Percentiles rank a stretch among this genome's conserved stretches.
Conservation (phyloP, 2,797 vertebrate genomes). For the Catamblyrhynchus diadema region DNA sequence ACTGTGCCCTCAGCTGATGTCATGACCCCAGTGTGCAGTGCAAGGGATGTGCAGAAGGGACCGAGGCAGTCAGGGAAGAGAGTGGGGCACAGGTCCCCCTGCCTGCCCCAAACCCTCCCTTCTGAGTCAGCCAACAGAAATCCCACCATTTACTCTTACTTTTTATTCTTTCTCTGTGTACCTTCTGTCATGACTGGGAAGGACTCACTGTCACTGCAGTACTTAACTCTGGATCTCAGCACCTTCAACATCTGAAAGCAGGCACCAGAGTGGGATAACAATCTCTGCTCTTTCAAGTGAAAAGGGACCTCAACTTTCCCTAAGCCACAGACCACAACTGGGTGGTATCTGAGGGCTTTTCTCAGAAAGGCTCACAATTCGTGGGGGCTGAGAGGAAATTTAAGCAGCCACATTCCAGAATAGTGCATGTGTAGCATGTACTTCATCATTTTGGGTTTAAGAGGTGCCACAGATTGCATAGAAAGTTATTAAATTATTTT, state of each 20-base stretch:
- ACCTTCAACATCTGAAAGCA: neutral
- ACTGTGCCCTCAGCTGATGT: neutral
- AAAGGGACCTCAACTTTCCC: neutral
- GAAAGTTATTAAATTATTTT: conserved; percentile 63
- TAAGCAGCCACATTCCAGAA: conserved; percentile 12
- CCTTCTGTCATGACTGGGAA: neutral
- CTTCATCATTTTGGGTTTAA: conserved; percentile 49
- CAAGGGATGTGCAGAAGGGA: neutral
- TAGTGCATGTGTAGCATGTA: neutral
- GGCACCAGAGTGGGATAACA: fast-evolving
- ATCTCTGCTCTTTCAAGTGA: neutral
- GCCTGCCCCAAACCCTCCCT: neutral
- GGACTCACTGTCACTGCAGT: neutral
- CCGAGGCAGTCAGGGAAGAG: neutral
- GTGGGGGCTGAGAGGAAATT: neutral
- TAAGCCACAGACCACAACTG: neutral
- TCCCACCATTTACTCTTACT: neutral
- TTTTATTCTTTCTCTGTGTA: neutral
- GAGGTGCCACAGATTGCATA: conserved; percentile 48
- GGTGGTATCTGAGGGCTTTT: neutral
- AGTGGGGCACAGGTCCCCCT: neutral
- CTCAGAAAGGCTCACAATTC: neutral
- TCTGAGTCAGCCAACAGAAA: fast-evolving
- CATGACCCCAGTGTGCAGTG: neutral
- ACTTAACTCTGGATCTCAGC: neutral